Base-by-base conservation (phyloP, 2,888 invertebrate genomes). In the Eustalomyia histrio region DNA sequence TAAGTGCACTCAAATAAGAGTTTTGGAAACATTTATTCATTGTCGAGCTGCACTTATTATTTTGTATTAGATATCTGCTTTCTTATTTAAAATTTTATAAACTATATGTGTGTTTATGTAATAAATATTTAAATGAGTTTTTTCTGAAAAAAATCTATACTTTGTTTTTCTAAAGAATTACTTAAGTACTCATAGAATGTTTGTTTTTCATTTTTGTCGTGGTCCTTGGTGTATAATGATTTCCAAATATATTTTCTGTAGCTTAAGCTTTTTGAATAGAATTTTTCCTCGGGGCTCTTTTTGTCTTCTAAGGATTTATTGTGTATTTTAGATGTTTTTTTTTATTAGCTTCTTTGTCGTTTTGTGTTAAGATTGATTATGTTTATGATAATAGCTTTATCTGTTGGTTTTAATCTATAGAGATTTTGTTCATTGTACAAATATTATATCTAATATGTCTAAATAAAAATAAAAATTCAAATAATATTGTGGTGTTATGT, bases 351-450 rank as follows among this genome's bases (percentile, higher is more conserved):
- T 7, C 58, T 58, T 58, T 58, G 58, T 35, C 18, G 9, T 58
- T 18, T 35, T 60, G 35, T 35, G 12, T 58, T 58, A 35, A 58
- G 58, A 58, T 58, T 12, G 58, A 58, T 58, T 58, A 17, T 58
- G 17, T 17, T 58, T 58, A 12, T 58, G 17, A 9, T 58, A 58
- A 18, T 17, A 58, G 18, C 35, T 60, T 57, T 33, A 29, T 16
- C 17, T 58, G 58, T 35, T 58, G 17, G 35, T 35, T 18, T 17
- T 14, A 60, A 1, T 12, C 58, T 12, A 10, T 17, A 35, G 18
- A 7, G 24, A 29, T 57, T 29, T n/a, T 12, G 17, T 14, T 8
- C 2, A 29, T n/a, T 17, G 12, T 5, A n/a, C 8, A 29, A 10
- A 18, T 58, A 18, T 12, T 58, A 33, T 35, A 35, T 18, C 17